Base-by-base conservation (phyloP, 2,888 invertebrate species). In the Synanthedon andrenaeformis region DNA sequence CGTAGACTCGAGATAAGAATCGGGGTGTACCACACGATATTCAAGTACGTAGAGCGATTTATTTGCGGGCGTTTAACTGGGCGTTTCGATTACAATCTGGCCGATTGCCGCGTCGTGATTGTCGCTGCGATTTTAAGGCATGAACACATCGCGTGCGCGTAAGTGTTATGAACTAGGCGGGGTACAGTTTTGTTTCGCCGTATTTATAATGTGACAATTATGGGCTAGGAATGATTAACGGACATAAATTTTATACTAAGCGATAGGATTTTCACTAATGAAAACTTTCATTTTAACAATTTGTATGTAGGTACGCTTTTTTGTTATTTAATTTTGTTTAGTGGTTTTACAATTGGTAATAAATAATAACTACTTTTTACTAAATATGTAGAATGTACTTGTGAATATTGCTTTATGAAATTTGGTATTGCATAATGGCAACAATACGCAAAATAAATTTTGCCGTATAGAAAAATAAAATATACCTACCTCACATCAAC, bases 101-200 rank as follows among this genome's bases (percentile, higher is more conserved):
- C 14, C 45, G 45, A 45, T 14, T 45, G 55, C 28, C 45, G 53
- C 50, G 61, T 51, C 57, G 64, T 62, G 63, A 70, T 72, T 72
- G 65, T 68, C 66, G 62, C 67, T 67, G 55, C 59, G 58, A 61
- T 57, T 53, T 51, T 63, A 66, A 71, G 58, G 61, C 63, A 66
- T 65, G 60, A 57, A 56, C 52, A 49, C 54, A 53, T 74, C 62
- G 74, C 74, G 72, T 75, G 74, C 61, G 63, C 61, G 58, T 66
- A 68, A 72, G 62, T 62, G 63, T 59, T 35, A 28, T 58, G 56
- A 60, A 58, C 54, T 54, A 54, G 64, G 62, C 52, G 60, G 62
- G 41, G 56, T 49, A 23, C 12, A 13, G 49, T 49, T 49, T 49
- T 49, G 49, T 17, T 49, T 13, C 35, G 3, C 8, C 3, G 8